These are phyloP conservation scores for Acrocephalus kingi DNA, from an alignment of 2,113 vertebrate species.

Conservation along the genomic window DNA sequence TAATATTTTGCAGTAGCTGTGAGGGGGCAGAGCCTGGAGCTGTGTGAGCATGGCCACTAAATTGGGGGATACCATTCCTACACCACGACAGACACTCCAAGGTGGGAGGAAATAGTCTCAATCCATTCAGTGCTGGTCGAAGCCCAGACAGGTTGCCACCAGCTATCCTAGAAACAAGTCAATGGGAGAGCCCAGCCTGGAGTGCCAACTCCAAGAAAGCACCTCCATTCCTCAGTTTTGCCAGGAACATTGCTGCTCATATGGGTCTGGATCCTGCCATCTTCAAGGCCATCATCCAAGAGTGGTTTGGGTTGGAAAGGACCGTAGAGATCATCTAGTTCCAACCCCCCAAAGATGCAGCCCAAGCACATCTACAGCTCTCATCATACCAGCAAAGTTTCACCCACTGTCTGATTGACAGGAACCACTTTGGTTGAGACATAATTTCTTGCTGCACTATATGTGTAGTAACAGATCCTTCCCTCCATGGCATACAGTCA, in stretches of 20 bases:
- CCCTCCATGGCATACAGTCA: neutral
- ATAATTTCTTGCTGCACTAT: neutral
- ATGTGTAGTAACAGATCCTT: neutral
- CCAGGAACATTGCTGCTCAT: neutral
- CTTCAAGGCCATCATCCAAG: neutral
- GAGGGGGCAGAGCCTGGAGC: neutral
- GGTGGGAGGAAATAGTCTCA: neutral
- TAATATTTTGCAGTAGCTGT: neutral
- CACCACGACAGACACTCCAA: accelerated
- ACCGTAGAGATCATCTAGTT: neutral
- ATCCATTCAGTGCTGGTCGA: neutral
- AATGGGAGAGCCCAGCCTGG: neutral
- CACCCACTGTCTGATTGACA: neutral
- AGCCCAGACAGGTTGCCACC: neutral
- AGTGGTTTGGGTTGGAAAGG: neutral
- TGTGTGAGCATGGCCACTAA: neutral
- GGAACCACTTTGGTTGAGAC: neutral
- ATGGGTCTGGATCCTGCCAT: neutral
- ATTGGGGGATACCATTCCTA: neutral
- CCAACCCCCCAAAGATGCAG: neutral
- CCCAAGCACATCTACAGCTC: neutral
- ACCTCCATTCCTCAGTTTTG: neutral
- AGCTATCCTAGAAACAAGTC: neutral
- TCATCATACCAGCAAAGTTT: too few species aligned
- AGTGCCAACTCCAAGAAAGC: accelerated